phyloP scores from a whole-genome alignment of 2,113 vertebrate genomes.

The Micronycteris hirsuta region DNA sequence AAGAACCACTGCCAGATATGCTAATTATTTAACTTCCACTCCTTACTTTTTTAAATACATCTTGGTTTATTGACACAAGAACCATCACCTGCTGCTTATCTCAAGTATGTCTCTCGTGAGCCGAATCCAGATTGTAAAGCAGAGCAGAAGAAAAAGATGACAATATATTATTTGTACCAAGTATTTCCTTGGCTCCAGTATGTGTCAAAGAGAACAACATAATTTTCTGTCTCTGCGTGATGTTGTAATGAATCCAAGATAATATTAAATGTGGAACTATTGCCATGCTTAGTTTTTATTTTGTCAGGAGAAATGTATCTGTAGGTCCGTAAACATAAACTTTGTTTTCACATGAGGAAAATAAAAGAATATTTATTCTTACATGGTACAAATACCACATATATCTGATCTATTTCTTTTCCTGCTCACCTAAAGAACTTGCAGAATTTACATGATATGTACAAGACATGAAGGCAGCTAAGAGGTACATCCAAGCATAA shows the following conservation, averaged over 20 bases:
- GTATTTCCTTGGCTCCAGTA: neutral
- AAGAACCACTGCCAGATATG: neutral
- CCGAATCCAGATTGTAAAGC: neutral
- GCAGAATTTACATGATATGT: neutral
- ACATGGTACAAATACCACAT: neutral
- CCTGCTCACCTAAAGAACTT: neutral
- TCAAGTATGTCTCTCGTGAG: neutral
- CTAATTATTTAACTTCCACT: neutral
- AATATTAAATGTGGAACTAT: neutral
- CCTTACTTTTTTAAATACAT: neutral
- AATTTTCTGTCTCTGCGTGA: neutral
- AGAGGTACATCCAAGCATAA: neutral
- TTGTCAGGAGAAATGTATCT: neutral
- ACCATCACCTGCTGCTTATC: neutral
- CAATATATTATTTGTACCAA: neutral
- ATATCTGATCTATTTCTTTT: neutral
- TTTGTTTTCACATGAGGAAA: constrained; percentile 30
- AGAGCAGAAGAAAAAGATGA: neutral
- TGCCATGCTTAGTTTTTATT: neutral
- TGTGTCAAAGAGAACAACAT: neutral
- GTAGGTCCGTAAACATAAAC: neutral
- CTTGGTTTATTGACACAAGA: neutral
- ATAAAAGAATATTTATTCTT: neutral
- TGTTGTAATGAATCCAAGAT: neutral
- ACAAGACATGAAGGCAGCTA: neutral